Percentiles rank a stretch among this genome's conserved stretches.
Evolutionary conservation across 1,140 invertebrate genomes (phyloP).

Genomic region (Calosoma granatense): DNA sequence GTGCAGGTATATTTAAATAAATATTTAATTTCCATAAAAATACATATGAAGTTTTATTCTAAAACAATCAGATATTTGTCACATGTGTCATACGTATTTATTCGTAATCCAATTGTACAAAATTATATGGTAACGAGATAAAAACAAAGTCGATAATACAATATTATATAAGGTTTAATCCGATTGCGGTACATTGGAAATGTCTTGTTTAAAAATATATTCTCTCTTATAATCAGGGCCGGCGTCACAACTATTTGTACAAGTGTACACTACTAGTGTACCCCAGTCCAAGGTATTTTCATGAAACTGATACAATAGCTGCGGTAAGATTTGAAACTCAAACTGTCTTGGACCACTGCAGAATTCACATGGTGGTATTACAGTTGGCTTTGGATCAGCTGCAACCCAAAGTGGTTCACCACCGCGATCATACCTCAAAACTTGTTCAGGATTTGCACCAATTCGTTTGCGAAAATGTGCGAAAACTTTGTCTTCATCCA

Average conservation of each 20-base stretch:
- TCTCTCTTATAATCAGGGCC: slow-evolving; percentile 59
- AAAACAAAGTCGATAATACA: no score
- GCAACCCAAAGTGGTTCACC: slow-evolving; percentile 76
- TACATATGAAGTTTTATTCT: no score
- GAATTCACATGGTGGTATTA: slow-evolving; percentile 62
- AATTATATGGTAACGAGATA: no score
- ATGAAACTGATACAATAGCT: slow-evolving; percentile 64
- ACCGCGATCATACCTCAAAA: slow-evolving; percentile 69
- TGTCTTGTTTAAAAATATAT: slow-evolving; percentile 83
- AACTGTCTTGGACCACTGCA: slow-evolving; percentile 70
- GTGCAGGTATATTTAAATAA: neutral
- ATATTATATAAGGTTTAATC: neutral
- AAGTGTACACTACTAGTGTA: slow-evolving; percentile 76
- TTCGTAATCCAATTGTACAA: no score
- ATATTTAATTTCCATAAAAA: no score
- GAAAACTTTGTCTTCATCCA: slow-evolving; percentile 63
- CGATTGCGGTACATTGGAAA: no score
- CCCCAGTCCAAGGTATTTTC: slow-evolving; percentile 83
- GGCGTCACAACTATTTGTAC: slow-evolving; percentile 59
- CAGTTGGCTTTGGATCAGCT: slow-evolving; percentile 33
- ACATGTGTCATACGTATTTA: no score
- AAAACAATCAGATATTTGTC: no score
- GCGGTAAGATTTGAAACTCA: slow-evolving; percentile 93
- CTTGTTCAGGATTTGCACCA: slow-evolving; percentile 56
- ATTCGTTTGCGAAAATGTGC: slow-evolving; percentile 54